Base-by-base conservation (phyloP, 1,140 invertebrate genomes). In the Ooceraea biroi region DNA sequence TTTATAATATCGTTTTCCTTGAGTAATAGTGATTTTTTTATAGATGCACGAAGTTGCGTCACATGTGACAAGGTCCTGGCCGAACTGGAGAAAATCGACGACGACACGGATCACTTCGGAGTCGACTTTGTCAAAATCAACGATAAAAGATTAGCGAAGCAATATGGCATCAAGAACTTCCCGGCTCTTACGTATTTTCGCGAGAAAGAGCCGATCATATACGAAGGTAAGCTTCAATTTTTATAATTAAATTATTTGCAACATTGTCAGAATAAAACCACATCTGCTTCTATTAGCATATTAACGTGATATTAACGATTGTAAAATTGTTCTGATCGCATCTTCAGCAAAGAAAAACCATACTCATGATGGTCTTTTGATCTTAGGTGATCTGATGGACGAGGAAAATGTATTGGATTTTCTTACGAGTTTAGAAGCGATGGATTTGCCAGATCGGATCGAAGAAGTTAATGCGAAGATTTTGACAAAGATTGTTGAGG, bases 111-210 rank as follows among this genome's bases (percentile, higher is more conserved):
- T 94, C 96, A 97, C 50, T 98, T 98, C 94, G 98, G 98, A 89
- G 98, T 99, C 86, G 97, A 98, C 94, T 98, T 99, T 95, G 98
- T 98, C 82, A 99, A 99, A 95, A 98, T 98, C 93, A 98, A 98
- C 95, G 98, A 99, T 95, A 98, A 98, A 96, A 96, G 98, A 95
- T 95, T 98, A 90, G 98, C 98, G 69, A 99, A 99, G 93, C 97
- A 98, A 90, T 98, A 98, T 96, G 98, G 98, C 90, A 98, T 99
- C 94, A 98, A 97, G 93, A 98, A 96, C 94, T 99, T 99, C 93
- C 98, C 98, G 82, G 97, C 98, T 76, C 97, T 99, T 94, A 98
- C 98, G 87, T 99, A 98, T 93, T 99, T 99, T 95, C 96, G 97
- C 87, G 98, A 98, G 93, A 98, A 97, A 94, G 97, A 98, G 95